phyloP scores from a whole-genome alignment of 2,797 vertebrate genomes.

The Silurus lanzhouensis region DNA sequence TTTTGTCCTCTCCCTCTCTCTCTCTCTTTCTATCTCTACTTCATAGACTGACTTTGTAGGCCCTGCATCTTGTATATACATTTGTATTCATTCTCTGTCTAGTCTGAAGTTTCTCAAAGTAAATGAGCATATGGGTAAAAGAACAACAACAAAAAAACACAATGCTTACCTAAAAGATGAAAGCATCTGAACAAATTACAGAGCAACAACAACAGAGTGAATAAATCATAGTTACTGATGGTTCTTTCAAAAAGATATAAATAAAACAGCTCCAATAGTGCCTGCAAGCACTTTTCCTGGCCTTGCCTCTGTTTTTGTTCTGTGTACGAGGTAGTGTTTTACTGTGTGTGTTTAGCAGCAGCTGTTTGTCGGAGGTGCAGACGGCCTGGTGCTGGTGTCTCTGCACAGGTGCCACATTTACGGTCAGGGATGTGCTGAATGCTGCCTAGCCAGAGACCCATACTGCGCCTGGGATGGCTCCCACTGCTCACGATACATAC shows the following conservation, averaged over 20 bases:
- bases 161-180: constrained; percentile 12
- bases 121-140: not conserved
- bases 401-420: constrained; percentile 94
- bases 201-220: not conserved
- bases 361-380: constrained; percentile 89
- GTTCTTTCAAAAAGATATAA: constrained; percentile 28
- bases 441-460: constrained; percentile 95
- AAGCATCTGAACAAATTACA: constrained; percentile 20
- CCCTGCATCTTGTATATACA: not conserved
- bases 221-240: constrained; percentile 33
- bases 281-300: constrained; percentile 49
- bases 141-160: not conserved
- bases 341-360: constrained; percentile 85
- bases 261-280: constrained; percentile 17
- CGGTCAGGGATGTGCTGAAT: constrained; percentile 94
- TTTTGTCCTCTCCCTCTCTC: constrained; percentile 6
- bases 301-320: constrained; percentile 38
- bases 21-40: not conserved
- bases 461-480: constrained; percentile 98
- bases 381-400: constrained; percentile 90
- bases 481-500: constrained; percentile 89
- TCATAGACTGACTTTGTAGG: not conserved
- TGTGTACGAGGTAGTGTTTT: constrained; percentile 40
- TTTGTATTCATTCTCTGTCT: not conserved
- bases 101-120: not conserved